A percentile compares a stretch with the other conserved stretches of the same genome.
Conservation (phyloP, 1,140 invertebrate species). For the Periplaneta americana region DNA sequence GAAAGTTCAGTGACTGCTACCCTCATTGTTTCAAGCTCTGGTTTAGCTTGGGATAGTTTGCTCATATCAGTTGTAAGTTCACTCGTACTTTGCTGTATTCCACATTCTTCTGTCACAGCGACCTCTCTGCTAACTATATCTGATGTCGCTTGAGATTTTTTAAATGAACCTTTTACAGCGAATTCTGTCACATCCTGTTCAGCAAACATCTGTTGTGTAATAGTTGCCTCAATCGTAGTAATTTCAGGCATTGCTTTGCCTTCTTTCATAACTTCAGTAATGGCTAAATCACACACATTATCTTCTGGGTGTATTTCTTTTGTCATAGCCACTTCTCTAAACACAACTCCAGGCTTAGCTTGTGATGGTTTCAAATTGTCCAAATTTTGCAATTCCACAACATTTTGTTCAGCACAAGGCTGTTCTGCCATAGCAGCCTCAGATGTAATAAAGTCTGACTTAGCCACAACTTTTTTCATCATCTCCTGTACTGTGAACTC, state of each 20-base stretch:
- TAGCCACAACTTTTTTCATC: conserved; percentile 1
- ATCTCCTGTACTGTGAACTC: neutral
- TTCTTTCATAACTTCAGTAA: neutral
- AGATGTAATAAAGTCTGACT: conserved; percentile 9
- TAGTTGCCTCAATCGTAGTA: neutral
- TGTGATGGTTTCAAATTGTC: neutral
- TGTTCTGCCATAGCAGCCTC: conserved; percentile 18
- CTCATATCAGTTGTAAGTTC: neutral
- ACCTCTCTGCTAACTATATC: neutral
- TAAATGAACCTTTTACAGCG: neutral
- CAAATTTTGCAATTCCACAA: neutral
- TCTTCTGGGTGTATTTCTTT: neutral
- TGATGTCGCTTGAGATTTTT: neutral
- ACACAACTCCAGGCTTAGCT: neutral
- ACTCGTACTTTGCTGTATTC: neutral
- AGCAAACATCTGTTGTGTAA: conserved; percentile 11
- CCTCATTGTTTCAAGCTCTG: neutral
- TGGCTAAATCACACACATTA: neutral
- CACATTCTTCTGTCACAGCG: neutral
- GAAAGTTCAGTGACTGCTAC: neutral
- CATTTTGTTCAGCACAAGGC: conserved; percentile 2
- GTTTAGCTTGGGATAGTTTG: neutral
- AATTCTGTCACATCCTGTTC: neutral
- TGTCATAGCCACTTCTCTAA: neutral
- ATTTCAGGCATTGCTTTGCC: neutral